Conservation (phyloP, 2,888 invertebrate genomes). For the Papilio demoleus region DNA sequence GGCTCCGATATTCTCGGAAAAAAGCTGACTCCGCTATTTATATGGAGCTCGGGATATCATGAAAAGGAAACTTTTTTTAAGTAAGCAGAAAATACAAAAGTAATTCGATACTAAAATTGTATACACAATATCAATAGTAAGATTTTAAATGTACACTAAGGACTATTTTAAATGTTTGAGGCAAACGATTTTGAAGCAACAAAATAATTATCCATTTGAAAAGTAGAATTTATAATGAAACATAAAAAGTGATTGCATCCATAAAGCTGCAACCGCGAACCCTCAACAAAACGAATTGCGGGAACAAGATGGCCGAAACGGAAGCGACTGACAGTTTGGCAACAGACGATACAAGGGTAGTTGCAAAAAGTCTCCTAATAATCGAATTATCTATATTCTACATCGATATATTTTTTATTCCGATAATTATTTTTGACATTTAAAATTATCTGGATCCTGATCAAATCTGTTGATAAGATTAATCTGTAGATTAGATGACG, state of each 20-base stretch:
- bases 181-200: too few species aligned
- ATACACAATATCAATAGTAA: too few species aligned
- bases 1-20: slow-evolving; percentile 5
- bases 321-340: slow-evolving; percentile 62
- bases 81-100: background rate
- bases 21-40: slow-evolving; percentile 1
- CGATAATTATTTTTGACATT: background rate
- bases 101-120: background rate
- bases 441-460: background rate
- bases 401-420: background rate
- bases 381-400: background rate
- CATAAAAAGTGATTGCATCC: slow-evolving; percentile 28
- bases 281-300: slow-evolving; percentile 33
- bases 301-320: slow-evolving; percentile 63
- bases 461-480: background rate
- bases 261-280: slow-evolving; percentile 25
- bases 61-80: slow-evolving; percentile 15
- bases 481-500: background rate
- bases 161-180: too few species aligned
- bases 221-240: slow-evolving; percentile 5
- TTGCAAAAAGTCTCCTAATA: background rate
- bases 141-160: too few species aligned
- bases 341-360: slow-evolving; percentile 51
- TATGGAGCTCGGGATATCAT: background rate
- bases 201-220: background rate